Percentiles rank a stretch among this genome's conserved stretches.
Evolutionary conservation across 2,797 vertebrate species (phyloP).

Genomic region (Tangara arthus): DNA sequence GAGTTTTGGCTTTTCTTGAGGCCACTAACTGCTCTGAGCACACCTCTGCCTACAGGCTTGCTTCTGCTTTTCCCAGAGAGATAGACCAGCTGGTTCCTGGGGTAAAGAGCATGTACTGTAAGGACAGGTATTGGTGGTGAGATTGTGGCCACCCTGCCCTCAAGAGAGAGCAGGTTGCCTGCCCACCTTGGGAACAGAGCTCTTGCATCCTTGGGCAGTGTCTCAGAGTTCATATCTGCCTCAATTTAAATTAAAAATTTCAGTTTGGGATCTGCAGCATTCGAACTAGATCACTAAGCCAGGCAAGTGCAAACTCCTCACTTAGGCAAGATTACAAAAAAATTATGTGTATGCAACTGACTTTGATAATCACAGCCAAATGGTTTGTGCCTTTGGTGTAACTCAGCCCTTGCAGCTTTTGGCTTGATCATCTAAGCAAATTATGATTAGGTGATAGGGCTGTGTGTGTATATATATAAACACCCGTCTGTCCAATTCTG

Average conservation of each 20-base stretch:
- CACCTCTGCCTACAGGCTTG: background rate
- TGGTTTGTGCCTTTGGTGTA: background rate
- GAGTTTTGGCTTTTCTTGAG: background rate
- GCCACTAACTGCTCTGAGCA: background rate
- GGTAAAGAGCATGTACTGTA: accelerated
- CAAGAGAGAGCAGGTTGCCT: background rate
- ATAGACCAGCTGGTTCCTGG: accelerated
- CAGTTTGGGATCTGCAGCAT: background rate
- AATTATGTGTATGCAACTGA: background rate
- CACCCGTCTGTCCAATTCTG: background rate
- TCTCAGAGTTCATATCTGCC: background rate
- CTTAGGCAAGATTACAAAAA: background rate
- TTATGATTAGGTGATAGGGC: background rate
- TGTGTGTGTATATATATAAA: background rate
- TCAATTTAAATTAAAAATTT: background rate
- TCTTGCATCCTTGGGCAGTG: background rate
- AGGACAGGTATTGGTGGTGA: background rate
- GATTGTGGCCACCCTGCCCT: background rate
- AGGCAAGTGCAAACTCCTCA: background rate
- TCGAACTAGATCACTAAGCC: background rate
- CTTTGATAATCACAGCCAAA: background rate
- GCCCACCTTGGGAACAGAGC: background rate
- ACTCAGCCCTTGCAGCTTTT: background rate
- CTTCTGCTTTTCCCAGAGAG: background rate
- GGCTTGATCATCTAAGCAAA: background rate